Conservation (phyloP, 2,113 vertebrate species). For the Python bivittatus region DNA sequence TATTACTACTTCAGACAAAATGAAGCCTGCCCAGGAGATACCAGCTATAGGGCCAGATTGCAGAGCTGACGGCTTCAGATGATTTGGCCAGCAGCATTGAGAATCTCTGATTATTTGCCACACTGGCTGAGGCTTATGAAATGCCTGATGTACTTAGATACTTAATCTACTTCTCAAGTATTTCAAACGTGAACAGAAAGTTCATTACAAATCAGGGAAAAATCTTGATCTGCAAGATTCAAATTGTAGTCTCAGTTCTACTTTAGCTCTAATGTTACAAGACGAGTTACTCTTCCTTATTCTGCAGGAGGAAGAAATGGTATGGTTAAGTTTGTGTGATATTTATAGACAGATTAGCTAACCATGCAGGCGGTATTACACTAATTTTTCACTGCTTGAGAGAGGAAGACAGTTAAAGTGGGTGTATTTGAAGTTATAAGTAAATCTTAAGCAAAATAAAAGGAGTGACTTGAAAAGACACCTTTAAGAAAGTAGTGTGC, state of each 20-base stretch:
- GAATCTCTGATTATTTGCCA: not conserved
- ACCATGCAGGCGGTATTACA: not conserved
- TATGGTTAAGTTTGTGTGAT: not conserved
- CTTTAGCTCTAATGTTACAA: not conserved
- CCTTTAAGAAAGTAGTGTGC: not conserved
- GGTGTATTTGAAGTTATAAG: not conserved
- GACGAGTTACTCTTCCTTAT: not conserved
- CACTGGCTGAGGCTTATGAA: not conserved
- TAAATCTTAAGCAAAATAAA: not conserved
- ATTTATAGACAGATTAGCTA: not conserved
- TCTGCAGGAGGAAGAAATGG: not conserved
- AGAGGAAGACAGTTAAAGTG: not conserved
- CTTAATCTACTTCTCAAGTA: not conserved
- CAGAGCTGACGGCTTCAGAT: not conserved
- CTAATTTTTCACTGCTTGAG: not conserved
- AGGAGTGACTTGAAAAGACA: not conserved
- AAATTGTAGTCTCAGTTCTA: not conserved
- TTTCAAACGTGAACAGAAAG: not conserved
- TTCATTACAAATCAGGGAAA: not conserved
- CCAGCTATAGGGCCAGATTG: not conserved
- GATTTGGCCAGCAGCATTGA: not conserved
- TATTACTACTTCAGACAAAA: not conserved
- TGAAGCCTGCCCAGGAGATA: not conserved
- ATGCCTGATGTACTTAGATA: not conserved
- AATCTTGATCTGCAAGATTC: not conserved